Percentiles rank a stretch among this genome's conserved stretches.
Evolutionary conservation across 2,113 vertebrate genomes (phyloP).

Genomic region (Cyanistes caeruleus): DNA sequence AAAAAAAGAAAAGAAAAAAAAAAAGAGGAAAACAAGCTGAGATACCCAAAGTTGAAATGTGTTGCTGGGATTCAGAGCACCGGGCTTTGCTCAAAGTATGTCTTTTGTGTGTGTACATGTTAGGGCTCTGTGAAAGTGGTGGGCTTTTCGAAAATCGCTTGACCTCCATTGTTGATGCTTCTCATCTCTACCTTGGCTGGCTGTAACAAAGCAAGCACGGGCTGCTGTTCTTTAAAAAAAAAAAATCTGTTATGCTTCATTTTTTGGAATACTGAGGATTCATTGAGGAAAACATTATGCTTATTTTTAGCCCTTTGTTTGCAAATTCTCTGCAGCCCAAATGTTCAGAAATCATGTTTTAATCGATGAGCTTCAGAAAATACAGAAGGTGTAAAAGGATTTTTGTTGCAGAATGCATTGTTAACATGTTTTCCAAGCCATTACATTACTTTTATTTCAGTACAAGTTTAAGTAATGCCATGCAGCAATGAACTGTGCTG

Average conservation of each 20-base stretch:
- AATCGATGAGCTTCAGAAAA: constrained; percentile 35
- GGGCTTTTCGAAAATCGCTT: constrained; percentile 61
- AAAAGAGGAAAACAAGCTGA: neutral
- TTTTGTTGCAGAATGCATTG: constrained; percentile 15
- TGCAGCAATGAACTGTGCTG: constrained; percentile 37
- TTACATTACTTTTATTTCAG: constrained; percentile 42
- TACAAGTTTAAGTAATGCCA: constrained; percentile 39
- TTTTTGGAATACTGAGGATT: constrained; percentile 47
- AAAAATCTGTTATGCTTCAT: constrained; percentile 1
- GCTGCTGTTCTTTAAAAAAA: neutral
- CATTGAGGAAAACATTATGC: constrained; percentile 62
- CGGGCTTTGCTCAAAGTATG: neutral
- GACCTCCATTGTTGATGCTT: constrained; percentile 60
- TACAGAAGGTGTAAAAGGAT: constrained; percentile 48
- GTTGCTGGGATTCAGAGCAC: neutral
- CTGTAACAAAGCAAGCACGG: constrained; percentile 31
- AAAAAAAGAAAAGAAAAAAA: too few species aligned
- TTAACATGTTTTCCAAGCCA: neutral
- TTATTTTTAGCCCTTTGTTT: constrained; percentile 68
- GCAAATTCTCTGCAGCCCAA: constrained; percentile 65
- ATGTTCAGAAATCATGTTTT: constrained; percentile 63
- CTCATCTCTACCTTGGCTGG: constrained; percentile 27
- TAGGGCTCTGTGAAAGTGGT: constrained; percentile 25
- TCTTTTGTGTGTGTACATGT: constrained; percentile 9
- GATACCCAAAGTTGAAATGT: neutral